Evolutionary conservation across 2,797 vertebrate species (phyloP).

Genomic region (Falco novaeseelandiae): DNA sequence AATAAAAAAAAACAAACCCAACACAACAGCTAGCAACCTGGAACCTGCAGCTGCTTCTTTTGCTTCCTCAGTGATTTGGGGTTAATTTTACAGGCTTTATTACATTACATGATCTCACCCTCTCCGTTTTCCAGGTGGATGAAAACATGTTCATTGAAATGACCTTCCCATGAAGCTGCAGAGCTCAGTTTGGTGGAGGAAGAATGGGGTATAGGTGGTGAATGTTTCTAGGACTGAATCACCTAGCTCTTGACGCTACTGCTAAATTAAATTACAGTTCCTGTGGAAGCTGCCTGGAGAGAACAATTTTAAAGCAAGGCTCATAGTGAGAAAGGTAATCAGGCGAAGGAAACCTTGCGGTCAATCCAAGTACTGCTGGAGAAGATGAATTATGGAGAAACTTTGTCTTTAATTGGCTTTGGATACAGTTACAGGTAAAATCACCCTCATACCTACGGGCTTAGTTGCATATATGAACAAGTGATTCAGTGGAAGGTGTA

Average conservation of each 20-base stretch:
- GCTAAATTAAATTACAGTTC: constrained; percentile 17
- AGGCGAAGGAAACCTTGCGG: not conserved
- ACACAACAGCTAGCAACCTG: constrained; percentile 14
- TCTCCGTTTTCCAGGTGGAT: constrained; percentile 16
- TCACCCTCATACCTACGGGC: not conserved
- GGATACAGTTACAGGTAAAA: not conserved
- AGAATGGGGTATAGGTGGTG: not conserved
- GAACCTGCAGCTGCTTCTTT: constrained; percentile 64
- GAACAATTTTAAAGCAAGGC: not conserved
- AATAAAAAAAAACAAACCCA: not conserved
- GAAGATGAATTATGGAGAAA: not conserved
- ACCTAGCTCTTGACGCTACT: not conserved
- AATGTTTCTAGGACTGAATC: constrained; percentile 32
- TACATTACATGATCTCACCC: constrained; percentile 27
- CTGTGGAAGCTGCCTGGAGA: not conserved
- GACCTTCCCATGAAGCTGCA: not conserved
- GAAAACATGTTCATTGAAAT: not conserved
- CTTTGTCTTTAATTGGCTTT: not conserved
- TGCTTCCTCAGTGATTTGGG: constrained; percentile 42
- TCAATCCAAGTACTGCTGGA: not conserved
- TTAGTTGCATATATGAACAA: not conserved
- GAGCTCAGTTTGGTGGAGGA: not conserved
- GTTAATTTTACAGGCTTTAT: constrained; percentile 67
- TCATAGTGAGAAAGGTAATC: not conserved
- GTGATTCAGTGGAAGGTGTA: not conserved